phyloP scores from a whole-genome alignment of 2,113 vertebrate species.

The Chloroceryle aenea region DNA sequence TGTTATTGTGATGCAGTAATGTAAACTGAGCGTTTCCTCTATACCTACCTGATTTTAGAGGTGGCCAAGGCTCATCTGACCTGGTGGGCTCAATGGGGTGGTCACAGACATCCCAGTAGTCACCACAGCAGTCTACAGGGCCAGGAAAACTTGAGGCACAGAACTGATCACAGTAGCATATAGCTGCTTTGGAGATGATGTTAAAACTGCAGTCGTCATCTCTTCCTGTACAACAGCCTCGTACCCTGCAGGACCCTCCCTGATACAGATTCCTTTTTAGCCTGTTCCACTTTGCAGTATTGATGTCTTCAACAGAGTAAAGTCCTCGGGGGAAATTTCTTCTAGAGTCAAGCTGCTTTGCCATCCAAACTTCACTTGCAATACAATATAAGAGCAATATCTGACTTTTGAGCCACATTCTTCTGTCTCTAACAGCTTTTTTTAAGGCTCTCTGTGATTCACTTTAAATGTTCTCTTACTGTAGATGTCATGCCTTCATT shows the following conservation, averaged over 20 bases:
- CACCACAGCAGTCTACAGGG: conserved; percentile 77
- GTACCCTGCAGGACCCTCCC: conserved; percentile 66
- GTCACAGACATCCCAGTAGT: conserved; percentile 75
- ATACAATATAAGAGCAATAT: conserved; percentile 64
- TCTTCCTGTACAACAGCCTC: conserved; percentile 78
- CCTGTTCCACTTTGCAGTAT: conserved; percentile 23
- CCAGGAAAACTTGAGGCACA: conserved; percentile 54
- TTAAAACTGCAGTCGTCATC: conserved; percentile 72
- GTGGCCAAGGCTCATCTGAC: conserved; percentile 13
- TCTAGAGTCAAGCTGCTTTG: not conserved
- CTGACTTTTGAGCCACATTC: conserved; percentile 58
- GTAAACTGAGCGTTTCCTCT: not conserved
- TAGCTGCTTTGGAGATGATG: conserved; percentile 61
- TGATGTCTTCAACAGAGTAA: not conserved
- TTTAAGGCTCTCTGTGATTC: not conserved
- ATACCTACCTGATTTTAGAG: conserved; percentile 55
- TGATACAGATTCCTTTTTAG: conserved; percentile 63
- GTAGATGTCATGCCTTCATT: not conserved
- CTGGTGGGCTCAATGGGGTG: not conserved
- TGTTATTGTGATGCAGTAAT: not conserved
- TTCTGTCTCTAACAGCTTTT: not conserved
- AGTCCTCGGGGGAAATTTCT: not conserved
- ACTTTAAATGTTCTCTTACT: not conserved
- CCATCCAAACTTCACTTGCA: conserved; percentile 27
- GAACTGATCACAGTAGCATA: conserved; percentile 81